Evolutionary conservation across 1,140 invertebrate species (phyloP).

Genomic region (Drosophila asahinai): DNA sequence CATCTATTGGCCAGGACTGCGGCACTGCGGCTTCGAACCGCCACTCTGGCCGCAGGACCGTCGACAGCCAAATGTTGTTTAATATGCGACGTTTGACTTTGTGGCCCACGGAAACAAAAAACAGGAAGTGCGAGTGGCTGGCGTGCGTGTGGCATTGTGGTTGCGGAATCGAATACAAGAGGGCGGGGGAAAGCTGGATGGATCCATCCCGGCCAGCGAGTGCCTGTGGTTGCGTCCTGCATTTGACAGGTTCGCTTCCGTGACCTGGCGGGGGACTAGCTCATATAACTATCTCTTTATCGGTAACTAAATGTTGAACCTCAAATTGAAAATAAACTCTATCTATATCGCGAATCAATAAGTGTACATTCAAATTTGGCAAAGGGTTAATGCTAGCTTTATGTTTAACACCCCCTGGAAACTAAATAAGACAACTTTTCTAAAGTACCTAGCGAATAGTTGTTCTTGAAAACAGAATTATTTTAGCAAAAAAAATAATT

Average conservation of each 20-base stretch:
- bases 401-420: too few species aligned
- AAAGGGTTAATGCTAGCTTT: too few species aligned
- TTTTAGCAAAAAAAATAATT: too few species aligned
- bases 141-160: constrained; percentile 40
- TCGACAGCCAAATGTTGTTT: constrained; percentile 51
- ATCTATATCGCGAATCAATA: too few species aligned
- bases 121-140: constrained; percentile 41
- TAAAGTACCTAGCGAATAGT: too few species aligned
- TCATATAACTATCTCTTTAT: neutral
- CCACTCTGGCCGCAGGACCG: constrained; percentile 31
- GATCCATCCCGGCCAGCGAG: neutral
- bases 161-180: constrained; percentile 2
- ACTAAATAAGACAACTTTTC: too few species aligned
- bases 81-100: constrained; percentile 63
- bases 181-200: neutral
- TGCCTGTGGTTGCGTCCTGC: constrained; percentile 12
- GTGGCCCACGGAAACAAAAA: constrained; percentile 45
- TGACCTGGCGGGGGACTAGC: neutral
- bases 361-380: neutral
- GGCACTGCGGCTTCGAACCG: constrained; percentile 30
- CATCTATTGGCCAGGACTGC: constrained; percentile 4
- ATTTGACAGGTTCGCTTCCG: constrained; percentile 34
- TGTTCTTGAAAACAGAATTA: too few species aligned
- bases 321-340: neutral
- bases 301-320: neutral